phyloP scores from a whole-genome alignment of 1,140 invertebrate species.

The Solenopsis fugax region DNA sequence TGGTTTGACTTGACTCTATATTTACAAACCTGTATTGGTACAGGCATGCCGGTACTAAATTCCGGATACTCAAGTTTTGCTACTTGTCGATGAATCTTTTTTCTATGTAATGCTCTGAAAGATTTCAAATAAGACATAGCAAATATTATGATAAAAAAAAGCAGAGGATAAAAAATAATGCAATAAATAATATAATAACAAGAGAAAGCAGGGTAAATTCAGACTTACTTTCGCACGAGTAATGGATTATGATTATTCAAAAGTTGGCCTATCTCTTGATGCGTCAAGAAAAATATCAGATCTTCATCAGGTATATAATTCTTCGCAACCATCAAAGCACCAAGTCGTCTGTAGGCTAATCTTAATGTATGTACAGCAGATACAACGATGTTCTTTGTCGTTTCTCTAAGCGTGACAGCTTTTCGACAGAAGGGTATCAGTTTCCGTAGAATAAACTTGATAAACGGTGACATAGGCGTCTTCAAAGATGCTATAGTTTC shows the following conservation, averaged over 20 bases:
- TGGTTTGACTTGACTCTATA: not conserved
- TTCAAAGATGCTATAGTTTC: conserved; percentile 83
- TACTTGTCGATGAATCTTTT: conserved; percentile 88
- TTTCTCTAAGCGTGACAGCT: conserved; percentile 89
- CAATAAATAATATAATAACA: not conserved
- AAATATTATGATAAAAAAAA: not conserved
- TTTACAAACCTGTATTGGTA: conserved; percentile 80
- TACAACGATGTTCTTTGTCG: conserved; percentile 89
- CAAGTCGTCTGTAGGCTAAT: conserved; percentile 88
- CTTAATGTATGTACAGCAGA: conserved; percentile 88
- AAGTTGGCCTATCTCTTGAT: conserved; percentile 89
- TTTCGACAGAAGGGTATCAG: conserved; percentile 88
- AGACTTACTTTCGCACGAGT: conserved; percentile 87
- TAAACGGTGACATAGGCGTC: conserved; percentile 84
- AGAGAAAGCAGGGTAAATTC: not conserved
- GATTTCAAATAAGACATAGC: not conserved
- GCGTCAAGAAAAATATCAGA: conserved; percentile 91
- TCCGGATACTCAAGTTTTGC: conserved; percentile 89
- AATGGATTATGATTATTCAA: conserved; percentile 87
- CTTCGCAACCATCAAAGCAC: conserved; percentile 87
- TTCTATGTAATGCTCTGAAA: conserved; percentile 89
- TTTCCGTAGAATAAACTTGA: conserved; percentile 76
- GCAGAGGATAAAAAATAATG: not conserved
- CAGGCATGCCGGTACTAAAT: conserved; percentile 88
- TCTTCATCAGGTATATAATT: conserved; percentile 89